Evolutionary conservation across 2,888 invertebrate species (phyloP), one percentile per base, ranked within the genome.

Genomic region (Xestia xanthographa): DNA sequence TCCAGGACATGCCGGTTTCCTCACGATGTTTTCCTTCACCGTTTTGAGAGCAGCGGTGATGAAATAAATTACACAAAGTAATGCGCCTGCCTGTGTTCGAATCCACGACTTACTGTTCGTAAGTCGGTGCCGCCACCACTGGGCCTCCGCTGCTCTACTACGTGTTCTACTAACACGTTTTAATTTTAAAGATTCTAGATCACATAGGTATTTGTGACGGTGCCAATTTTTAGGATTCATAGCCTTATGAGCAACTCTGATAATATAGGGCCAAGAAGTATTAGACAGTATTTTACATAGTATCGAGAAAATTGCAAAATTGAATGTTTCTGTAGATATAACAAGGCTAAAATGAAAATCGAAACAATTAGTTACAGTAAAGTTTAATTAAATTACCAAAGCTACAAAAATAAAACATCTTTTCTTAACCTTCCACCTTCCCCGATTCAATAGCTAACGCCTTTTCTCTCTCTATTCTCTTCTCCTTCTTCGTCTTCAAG

Each of bases 401-500:
- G 2, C 2, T n/a, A 58, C n/a, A 43, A 82, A 58, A 20, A 34
- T 26, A 41, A 0, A 63, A 1, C 20, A 11, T n/a, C 6, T n/a
- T 4, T 14, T 11, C 50, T 72, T 70, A 85, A 50, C 22, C 58
- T 11, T 63, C 62, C 5, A 0, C 53, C 14, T 78, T 75, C 0
- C 41, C 74, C 0, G 41, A n/a, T 2, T 72, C 53, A 20, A 74
- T 48, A 14, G 71, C 53, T 26, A 63, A 9, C 14, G 45, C 38
- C 0, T 83, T 66, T 43, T 87, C 75, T 56, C 9, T 75, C 9
- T 87, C 86, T 9, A 83, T 1, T 0, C 81, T 89, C 50, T 86
- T 93, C 69, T 95, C 94, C 66, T 94, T 94, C 70, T 93, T 93
- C 0, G 93, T 93, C 76, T 89, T 93, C 53, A 95, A 89, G 56